Base-by-base conservation (phyloP, 2,797 vertebrate genomes). In the Myioborus melanocephalus region DNA sequence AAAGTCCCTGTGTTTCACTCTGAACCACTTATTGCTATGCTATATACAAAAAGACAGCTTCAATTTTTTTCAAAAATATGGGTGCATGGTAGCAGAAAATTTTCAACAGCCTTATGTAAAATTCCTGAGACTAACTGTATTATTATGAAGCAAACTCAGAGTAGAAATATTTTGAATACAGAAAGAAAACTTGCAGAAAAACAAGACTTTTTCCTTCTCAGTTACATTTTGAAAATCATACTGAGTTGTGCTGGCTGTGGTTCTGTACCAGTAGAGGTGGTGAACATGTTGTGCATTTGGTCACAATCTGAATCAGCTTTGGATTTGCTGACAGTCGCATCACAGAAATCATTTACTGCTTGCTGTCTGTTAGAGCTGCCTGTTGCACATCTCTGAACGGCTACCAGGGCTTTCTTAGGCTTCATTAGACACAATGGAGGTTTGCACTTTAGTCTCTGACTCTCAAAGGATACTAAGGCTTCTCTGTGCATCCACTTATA, bases 211-310 rank as follows among this genome's bases (percentile, higher is more conserved):
- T 71, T 63, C 56, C 9, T 37, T 59, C 24, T 49, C 23, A 53
- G 10, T 21, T 24, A 6, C 12, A 6, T 75, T 78, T 32, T 94
- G 57, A 59, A 91, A 66, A 46, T 64, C 20, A 7, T 14, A 15
- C 12, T 8, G 18, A 50, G 10, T 22, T 6, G 13, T 2, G 2
- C 30, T 52, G 14, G 1, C 24, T 55, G 21, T 39, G 8, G 52
- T 37, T 39, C 78, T 65, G 10, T 50, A 9, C 49, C 6, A 2
- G 8, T 14, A 21, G 21, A 49, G 14, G 8, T 19, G 21, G 8
- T 3, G 0, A 65, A 9, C 12, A 24, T 1, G 27, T 39, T 37
- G 27, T 0, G 0, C 10, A 6, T 30, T 69, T 90, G 15, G 5
- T 46, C 24, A 44, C 57, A 60, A n/a, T 35, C 28, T 79, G 44